Conservation (phyloP, 1,140 invertebrate species). For the Drosophila kepulauana region DNA sequence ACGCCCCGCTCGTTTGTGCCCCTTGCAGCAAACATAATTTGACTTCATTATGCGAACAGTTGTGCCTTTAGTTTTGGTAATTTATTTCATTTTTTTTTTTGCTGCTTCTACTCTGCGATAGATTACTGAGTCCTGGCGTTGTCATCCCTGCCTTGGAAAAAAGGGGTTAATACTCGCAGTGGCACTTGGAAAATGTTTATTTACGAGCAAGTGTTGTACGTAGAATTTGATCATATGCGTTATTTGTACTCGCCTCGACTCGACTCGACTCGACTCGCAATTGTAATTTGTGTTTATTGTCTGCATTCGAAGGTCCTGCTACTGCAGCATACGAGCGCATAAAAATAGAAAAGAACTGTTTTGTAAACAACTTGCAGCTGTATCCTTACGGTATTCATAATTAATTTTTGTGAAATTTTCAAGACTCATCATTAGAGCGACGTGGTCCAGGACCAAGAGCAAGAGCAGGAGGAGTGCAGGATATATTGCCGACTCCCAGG, state of each 20-base stretch:
- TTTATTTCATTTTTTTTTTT: slow-evolving; percentile 81
- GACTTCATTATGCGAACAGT: slow-evolving; percentile 84
- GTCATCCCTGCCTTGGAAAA: slow-evolving; percentile 5
- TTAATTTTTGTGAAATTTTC: slow-evolving; percentile 80
- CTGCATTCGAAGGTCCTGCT: slow-evolving; percentile 9
- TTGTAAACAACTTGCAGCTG: slow-evolving; percentile 52
- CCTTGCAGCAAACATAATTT: slow-evolving; percentile 64
- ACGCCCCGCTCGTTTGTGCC: slow-evolving; percentile 70
- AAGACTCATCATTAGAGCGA: slow-evolving; percentile 71
- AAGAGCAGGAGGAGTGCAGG: slow-evolving; percentile 26
- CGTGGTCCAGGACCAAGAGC: slow-evolving; percentile 16
- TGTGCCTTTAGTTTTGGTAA: slow-evolving; percentile 84
- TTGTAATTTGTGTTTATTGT: slow-evolving; percentile 77
- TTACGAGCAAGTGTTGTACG: slow-evolving; percentile 32
- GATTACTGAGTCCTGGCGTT: slow-evolving; percentile 33
- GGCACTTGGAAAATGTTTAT: slow-evolving; percentile 50
- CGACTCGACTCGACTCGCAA: slow-evolving; percentile 13
- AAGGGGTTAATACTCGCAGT: slow-evolving; percentile 44
- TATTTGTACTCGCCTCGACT: slow-evolving; percentile 40
- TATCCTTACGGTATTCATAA: slow-evolving; percentile 69
- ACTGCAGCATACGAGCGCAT: not conserved
- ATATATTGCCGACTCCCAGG: slow-evolving; percentile 60
- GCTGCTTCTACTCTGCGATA: slow-evolving; percentile 25
- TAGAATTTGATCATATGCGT: slow-evolving; percentile 60
- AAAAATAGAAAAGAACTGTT: slow-evolving; percentile 42